phyloP scores from a whole-genome alignment of 2,888 invertebrate genomes.

The Drosophila percnosoma region DNA sequence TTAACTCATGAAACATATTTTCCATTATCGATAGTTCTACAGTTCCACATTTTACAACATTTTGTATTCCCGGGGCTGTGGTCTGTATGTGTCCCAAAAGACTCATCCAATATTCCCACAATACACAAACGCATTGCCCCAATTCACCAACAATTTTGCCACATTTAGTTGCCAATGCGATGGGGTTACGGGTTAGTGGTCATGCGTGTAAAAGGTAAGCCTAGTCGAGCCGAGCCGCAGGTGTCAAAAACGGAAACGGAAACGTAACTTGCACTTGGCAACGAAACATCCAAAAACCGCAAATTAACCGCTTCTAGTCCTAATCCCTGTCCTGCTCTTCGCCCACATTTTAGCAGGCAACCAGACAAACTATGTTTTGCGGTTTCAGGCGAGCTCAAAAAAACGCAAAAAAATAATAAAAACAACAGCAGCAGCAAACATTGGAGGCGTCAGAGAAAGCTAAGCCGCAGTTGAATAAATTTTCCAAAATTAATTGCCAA shows the following conservation, averaged over 20 bases:
- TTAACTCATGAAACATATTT: not conserved
- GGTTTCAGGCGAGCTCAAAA: slow-evolving; percentile 27
- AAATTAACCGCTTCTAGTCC: slow-evolving; percentile 30
- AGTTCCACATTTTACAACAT: not conserved
- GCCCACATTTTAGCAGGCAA: slow-evolving; percentile 6
- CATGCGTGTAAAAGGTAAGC: not conserved
- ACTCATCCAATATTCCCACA: not conserved
- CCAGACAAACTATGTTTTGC: slow-evolving; percentile 41
- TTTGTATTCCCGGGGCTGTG: not conserved
- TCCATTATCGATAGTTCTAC: not conserved
- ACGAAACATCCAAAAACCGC: slow-evolving; percentile 40
- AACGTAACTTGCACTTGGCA: slow-evolving; percentile 45
- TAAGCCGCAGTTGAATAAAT: slow-evolving; percentile 29
- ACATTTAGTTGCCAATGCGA: slow-evolving; percentile 29
- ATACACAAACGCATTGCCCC: not conserved
- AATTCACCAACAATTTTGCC: slow-evolving; percentile 14
- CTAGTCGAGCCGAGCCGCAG: slow-evolving; percentile 7
- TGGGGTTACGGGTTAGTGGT: not conserved
- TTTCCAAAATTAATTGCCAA: slow-evolving; percentile 56
- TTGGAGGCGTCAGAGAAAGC: slow-evolving; percentile 1
- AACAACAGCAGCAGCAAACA: slow-evolving; percentile 6
- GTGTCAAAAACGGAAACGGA: slow-evolving; percentile 65
- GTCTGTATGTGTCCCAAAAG: not conserved
- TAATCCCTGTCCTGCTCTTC: not conserved
- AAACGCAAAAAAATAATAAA: not conserved